Base-by-base conservation (phyloP, 2,888 invertebrate genomes). In the Maniola hyperantus region DNA sequence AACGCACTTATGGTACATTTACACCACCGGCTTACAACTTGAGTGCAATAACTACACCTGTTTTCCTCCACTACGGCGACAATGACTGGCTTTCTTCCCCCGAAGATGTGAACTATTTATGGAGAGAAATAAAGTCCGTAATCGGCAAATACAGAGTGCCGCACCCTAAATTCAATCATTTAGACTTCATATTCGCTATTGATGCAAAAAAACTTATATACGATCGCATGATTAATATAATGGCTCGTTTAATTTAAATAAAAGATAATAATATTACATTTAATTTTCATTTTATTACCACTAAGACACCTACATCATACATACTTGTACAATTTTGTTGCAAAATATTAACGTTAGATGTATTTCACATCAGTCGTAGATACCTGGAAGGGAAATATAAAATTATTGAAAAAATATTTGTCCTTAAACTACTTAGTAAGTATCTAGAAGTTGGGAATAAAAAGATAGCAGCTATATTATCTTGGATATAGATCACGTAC, bases 121-220 rank as follows among this genome's bases (percentile, higher is more conserved):
- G 85, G n/a, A 71, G 73, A 44, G 83, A 89, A 76, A 77, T 94
- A 0, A 83, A 86, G 13, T 83, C 87, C 11, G 83, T 84, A 0
- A 73, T 93, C 0, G 93, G 92, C n/a, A 88, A 89, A 74, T 91
- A 87, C 71, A 80, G 87, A 74, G 92, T 94, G 0, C 85, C 90
- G 0, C 72, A 91, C 58, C 72, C 82, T 5, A 83, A 89, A 64
- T 93, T 93, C 76, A 93, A 93, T 73, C 94, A 94, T 76, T 77
- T 94, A 55, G 94, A 94, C 76, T 93, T 94, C 72, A 84, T 94
- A 5, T 94, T 93, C 75, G 93, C 92, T 4, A 93, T 88, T 59
- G 89, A 94, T 75, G 95, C 93, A 0, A 92, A 94, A 26, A 87
- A 83, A 58, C 82, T 95, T 50, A 83, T 96, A 0, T 95, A 96